Evolutionary conservation across 2,888 invertebrate species (phyloP).

Genomic region (Noctua janthina): DNA sequence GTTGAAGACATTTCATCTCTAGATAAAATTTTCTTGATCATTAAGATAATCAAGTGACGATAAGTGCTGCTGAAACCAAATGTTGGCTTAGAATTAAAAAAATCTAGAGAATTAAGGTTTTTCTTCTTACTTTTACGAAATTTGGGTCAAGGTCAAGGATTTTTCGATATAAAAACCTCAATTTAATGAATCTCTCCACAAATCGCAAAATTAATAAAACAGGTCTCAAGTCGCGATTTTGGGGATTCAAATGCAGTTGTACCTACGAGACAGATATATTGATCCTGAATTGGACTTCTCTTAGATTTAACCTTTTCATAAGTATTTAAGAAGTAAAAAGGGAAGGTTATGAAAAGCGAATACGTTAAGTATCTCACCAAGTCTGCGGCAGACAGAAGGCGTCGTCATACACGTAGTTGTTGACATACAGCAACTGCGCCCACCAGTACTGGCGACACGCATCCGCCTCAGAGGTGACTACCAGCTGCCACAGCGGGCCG

Average conservation of each 20-base stretch:
- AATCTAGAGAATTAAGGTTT: too few species aligned
- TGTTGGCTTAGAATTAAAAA: not conserved
- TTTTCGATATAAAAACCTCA: not conserved
- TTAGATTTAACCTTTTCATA: not conserved
- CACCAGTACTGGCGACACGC: conserved; percentile 87
- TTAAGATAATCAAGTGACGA: not conserved
- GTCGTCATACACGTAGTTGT: conserved; percentile 84
- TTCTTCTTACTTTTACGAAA: not conserved
- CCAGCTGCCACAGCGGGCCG: conserved; percentile 83
- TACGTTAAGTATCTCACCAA: conserved; percentile 75
- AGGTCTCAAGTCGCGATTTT: not conserved
- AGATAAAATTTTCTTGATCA: not conserved
- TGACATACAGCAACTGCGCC: conserved; percentile 85
- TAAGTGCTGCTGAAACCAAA: not conserved
- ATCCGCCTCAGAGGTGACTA: conserved; percentile 77
- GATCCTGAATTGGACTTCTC: not conserved
- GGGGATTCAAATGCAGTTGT: not conserved
- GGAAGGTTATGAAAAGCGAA: not conserved
- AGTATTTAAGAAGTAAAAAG: not conserved
- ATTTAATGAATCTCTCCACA: not conserved
- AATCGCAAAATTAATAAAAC: not conserved
- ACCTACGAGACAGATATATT: not conserved
- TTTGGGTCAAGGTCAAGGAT: too few species aligned
- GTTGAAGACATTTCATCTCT: not conserved
- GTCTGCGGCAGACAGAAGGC: conserved; percentile 79